Conservation (phyloP, 2,113 vertebrate species). For the Microtus montanus region DNA sequence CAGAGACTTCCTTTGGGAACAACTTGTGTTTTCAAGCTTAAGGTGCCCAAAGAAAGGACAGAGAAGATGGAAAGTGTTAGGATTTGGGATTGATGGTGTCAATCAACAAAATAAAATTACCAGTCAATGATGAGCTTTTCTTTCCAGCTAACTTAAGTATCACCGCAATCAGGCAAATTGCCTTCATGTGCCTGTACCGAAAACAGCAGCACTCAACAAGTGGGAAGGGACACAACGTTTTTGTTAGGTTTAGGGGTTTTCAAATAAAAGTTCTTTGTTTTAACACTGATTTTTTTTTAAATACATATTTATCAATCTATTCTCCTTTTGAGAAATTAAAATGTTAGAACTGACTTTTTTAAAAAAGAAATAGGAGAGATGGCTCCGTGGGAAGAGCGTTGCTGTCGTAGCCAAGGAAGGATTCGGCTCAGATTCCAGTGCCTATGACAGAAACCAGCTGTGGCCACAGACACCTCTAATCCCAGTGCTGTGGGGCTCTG, state of each 20-base stretch:
- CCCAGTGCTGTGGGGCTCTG: neutral
- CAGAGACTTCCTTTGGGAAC: neutral
- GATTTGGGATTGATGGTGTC: neutral
- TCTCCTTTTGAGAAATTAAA: constrained; percentile 15
- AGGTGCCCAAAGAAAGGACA: neutral
- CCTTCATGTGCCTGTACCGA: neutral
- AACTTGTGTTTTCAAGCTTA: constrained; percentile 8
- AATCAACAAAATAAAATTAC: constrained; percentile 17
- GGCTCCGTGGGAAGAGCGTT: neutral
- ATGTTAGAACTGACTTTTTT: neutral
- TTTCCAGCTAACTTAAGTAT: neutral
- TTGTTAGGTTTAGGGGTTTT: neutral
- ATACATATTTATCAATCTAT: neutral
- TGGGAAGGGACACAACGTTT: neutral
- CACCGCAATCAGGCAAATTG: neutral
- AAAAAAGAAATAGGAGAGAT: no score
- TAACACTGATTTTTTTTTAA: neutral
- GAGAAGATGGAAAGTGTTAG: constrained; percentile 6
- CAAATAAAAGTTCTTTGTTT: constrained; percentile 49
- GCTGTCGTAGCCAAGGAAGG: neutral
- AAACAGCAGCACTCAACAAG: neutral
- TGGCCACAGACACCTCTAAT: neutral
- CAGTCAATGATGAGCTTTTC: rapidly evolving
- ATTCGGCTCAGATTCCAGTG: neutral
- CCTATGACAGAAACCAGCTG: neutral